Base-by-base conservation (phyloP, 64 coral and sea anemone species). In the Porites australiensis region DNA sequence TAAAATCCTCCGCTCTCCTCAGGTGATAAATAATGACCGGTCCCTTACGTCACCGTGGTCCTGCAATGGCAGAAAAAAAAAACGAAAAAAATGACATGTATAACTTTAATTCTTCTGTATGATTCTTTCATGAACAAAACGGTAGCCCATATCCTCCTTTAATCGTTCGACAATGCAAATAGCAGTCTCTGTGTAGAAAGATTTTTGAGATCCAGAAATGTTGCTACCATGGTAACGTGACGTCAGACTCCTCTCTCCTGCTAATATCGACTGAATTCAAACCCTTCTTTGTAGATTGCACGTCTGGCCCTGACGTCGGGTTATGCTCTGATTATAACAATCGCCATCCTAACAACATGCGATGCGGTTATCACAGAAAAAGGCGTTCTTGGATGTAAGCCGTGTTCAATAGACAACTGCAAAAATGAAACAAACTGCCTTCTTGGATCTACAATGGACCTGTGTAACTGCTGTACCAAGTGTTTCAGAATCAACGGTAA, bases 391-490 rank as follows among this genome's bases (percentile, higher is more conserved):
- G 78, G 79, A 65, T 94, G 92, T 60, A 94, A 94, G 47, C 92
- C 92, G 55, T 94, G 92, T 64, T 78, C 87, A 37, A 94, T 94
- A 43, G 92, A 94, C 23, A 58, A 72, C 46, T 94, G 92, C 20
- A 66, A 77, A 63, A 89, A 78, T 59, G 92, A 73, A 58, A 94
- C 92, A 20, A 84, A 94, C 44, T 94, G 92, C 57, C 54, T 72
- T 7, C 69, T 88, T 15, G 92, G 92, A 50, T 52, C 75, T 4
- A 75, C 78, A 18, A 94, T 94, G 87, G 92, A 94, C 12, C 54
- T 74, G 2, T 94, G 92, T 16, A 94, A 94, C 59, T 94, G 92
- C 79, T 94, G 92, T 84, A 94, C 87, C n/a, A 94, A 89, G 13
- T 94, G 92, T 65, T 58, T 94, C 20, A 89, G 82, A 68, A 60